Evolutionary conservation across 2,888 invertebrate species (phyloP), one percentile per base, ranked within the genome.

Genomic region (Meta bourneti): DNA sequence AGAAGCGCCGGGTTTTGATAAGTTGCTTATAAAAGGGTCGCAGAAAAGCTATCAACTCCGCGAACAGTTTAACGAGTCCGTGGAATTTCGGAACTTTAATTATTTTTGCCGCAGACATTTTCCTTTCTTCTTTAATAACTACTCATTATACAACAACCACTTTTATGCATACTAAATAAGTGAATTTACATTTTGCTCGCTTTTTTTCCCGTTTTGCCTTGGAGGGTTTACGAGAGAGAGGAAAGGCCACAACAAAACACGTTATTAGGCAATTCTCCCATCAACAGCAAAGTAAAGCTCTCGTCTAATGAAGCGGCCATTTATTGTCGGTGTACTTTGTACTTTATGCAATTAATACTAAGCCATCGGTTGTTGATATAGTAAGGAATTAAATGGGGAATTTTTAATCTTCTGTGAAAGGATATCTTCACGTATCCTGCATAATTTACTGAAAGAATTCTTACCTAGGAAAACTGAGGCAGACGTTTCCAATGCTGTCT

Each of bases 121-220:
- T 34, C 13, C 72, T 80, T 87, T 80, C 51, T 77, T 70, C 71
- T 72, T 80, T 79, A 87, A 87, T 87, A 87, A 87, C 71, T 80
- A 61, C 87, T 87, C 87, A 87, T 87, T 87, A 80, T 61, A 54
- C 9, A 54, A 72, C 51, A 54, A 74, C 80, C 71, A 80, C 79
- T 79, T 87, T 87, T 87, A 72, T 80, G 87, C 79, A 87, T 87
- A 87, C 80, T 80, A 80, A 87, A 87, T 87, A 79, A 87, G 87
- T 20, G 19, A 87, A 87, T 87, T 72, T 87, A 72, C 87, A 87
- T 80, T 80, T 72, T 80, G 52, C 54, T 20, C 48, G 48, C 77
- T 77, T 77, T 77, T 34, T 77, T 16, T 77, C 11, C 4, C 34
- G 74, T 74, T 84, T 84, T 84, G 20, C 13, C 19, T 54, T 48